Base-by-base conservation (phyloP, 2,797 vertebrate species). In the Cyprinella venusta region DNA sequence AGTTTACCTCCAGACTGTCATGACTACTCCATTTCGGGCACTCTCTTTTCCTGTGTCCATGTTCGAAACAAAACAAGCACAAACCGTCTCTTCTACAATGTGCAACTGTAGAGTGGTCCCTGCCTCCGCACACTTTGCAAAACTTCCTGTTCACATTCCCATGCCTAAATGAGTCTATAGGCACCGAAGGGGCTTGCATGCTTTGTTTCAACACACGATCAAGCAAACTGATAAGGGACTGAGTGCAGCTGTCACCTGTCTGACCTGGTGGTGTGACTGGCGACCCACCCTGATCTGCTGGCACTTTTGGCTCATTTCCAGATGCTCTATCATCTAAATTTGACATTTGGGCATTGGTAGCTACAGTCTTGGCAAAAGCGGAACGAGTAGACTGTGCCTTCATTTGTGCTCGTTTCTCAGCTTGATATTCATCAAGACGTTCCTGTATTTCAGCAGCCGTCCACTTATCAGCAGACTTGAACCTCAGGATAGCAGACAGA, bases 121-220 rank as follows among this genome's bases (percentile, higher is more conserved):
- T 70, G 40, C 21, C 38, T 70, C 68, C 26, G 40, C 40, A 70
- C 10, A 69, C 67, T 69, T 69, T 69, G 38, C 38, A 69, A 70
- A 48, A 70, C 13, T 26, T 45, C 7, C 40, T 70, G n/a, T 36
- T 13, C 3, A n/a, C 6, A 70, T 70, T 45, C 12, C 7, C 40
- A 69, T 26, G 12, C 12, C 67, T 70, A 45, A 45, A 70, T 7
- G n/a, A 70, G 26, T 70, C 3, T 45, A 1, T 9, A 45, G 68
- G 68, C 7, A 8, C 68, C 16, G 40, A 70, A 1, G 67, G 10
- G 68, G 10, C 10, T 70, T 70, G 38, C 68, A 48, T 48, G n/a
- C 45, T 45, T 45, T 70, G 38, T 45, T 70, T 70, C 6, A 24
- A 40, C 68, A 45, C 40, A n/a, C 10, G n/a, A 69, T 69, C 38